Percentiles rank a stretch among this genome's conserved stretches.
phyloP scores from a whole-genome alignment of 2,113 vertebrate genomes.

The Dromiciops gliroides region DNA sequence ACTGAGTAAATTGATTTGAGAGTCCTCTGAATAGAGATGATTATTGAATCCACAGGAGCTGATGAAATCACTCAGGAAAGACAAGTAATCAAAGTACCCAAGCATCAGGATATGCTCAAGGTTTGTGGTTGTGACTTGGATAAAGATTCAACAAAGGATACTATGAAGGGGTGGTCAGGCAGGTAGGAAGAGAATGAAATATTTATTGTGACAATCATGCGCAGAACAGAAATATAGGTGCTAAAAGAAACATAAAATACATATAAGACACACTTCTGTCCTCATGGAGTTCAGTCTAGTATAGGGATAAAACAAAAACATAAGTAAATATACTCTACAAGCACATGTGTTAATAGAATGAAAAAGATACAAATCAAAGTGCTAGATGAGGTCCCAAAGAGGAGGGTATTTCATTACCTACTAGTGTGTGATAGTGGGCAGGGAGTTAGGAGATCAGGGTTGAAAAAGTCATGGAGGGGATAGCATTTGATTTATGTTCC shows the following conservation, averaged over 20 bases:
- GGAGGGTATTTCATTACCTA: not conserved
- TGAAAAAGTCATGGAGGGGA: not conserved
- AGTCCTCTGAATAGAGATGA: not conserved
- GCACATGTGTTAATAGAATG: not conserved
- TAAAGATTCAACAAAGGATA: not conserved
- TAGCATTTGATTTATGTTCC: not conserved
- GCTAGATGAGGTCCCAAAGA: not conserved
- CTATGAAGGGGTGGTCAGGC: not conserved
- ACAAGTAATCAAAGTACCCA: not conserved
- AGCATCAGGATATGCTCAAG: not conserved
- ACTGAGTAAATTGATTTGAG: not conserved
- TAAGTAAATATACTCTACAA: not conserved
- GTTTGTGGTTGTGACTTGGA: not conserved
- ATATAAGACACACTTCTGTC: not conserved
- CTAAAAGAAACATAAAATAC: not conserved
- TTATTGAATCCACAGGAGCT: too few relatives aligned
- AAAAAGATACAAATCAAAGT: not conserved
- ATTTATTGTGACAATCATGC: not conserved
- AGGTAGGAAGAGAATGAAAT: not conserved
- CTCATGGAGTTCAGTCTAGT: not conserved
- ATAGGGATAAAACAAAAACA: not conserved
- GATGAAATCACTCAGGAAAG: not conserved
- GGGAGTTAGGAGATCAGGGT: not conserved
- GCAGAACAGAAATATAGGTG: not conserved
- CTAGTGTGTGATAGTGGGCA: not conserved